Percentiles rank a stretch among this genome's conserved stretches.
Evolutionary conservation across 2,113 vertebrate species (phyloP).

Genomic region (Nothocercus julius): DNA sequence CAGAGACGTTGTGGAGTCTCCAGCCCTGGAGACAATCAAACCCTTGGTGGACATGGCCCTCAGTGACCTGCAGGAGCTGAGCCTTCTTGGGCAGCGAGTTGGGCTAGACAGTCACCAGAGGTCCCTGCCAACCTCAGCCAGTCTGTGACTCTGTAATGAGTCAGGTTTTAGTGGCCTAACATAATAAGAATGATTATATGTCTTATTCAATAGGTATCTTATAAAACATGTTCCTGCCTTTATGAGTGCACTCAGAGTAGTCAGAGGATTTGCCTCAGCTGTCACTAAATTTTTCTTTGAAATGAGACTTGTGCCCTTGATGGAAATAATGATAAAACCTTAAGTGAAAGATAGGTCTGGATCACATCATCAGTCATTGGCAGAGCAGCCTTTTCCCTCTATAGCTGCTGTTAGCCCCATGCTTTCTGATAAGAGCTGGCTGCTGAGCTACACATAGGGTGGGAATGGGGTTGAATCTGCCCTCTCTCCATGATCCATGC

Average conservation of each 20-base stretch:
- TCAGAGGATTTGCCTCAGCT: background rate
- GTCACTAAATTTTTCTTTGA: background rate
- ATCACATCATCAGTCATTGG: background rate
- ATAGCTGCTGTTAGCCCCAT: background rate
- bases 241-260: background rate
- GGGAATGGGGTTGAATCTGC: background rate
- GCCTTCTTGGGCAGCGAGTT: background rate
- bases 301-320: background rate
- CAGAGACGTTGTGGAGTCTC: too few species aligned
- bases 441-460: accelerated
- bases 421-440: accelerated
- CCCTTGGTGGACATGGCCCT: too few species aligned
- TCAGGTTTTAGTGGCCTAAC: background rate
- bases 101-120: background rate
- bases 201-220: accelerated
- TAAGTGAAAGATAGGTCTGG: background rate
- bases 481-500: accelerated
- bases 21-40: too few species aligned
- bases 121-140: background rate
- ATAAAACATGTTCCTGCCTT: background rate
- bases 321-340: background rate
- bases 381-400: background rate
- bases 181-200: background rate
- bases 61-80: too few species aligned
- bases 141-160: background rate